phyloP scores from a whole-genome alignment of 2,888 invertebrate species.

The Criorhina ranunculi region DNA sequence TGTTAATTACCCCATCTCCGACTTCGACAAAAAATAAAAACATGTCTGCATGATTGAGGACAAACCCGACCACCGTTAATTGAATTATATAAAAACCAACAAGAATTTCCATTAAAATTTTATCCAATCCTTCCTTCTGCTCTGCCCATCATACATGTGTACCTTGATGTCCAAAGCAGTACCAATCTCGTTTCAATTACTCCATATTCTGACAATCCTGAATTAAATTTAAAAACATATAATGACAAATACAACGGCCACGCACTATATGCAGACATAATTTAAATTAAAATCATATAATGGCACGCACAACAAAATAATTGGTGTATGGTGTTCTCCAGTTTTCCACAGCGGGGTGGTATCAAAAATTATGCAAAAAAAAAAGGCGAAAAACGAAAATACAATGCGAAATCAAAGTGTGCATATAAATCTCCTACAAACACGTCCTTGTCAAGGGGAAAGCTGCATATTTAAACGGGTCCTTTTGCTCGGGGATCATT shows the following conservation, averaged over 20 bases:
- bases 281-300: slow-evolving; percentile 64
- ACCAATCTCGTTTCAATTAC: slow-evolving; percentile 59
- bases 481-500: slow-evolving; percentile 4
- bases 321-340: slow-evolving; percentile 7
- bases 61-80: slow-evolving; percentile 51
- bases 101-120: slow-evolving; percentile 64
- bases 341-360: neutral
- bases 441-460: slow-evolving; percentile 27
- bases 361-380: slow-evolving; percentile 34
- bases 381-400: neutral
- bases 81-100: slow-evolving; percentile 64
- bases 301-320: slow-evolving; percentile 55
- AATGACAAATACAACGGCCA: slow-evolving; percentile 30
- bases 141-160: neutral
- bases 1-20: slow-evolving; percentile 43
- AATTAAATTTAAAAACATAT: slow-evolving; percentile 38
- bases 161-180: slow-evolving; percentile 11
- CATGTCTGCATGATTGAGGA: slow-evolving; percentile 56
- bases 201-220: neutral
- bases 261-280: slow-evolving; percentile 24
- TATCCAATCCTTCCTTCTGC: neutral
- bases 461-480: slow-evolving; percentile 6
- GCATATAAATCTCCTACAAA: slow-evolving; percentile 48
- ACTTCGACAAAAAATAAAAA: slow-evolving; percentile 44
- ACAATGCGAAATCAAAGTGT: slow-evolving; percentile 48